Conservation (phyloP, 1,140 invertebrate genomes). For the Hormaphis cornu region DNA sequence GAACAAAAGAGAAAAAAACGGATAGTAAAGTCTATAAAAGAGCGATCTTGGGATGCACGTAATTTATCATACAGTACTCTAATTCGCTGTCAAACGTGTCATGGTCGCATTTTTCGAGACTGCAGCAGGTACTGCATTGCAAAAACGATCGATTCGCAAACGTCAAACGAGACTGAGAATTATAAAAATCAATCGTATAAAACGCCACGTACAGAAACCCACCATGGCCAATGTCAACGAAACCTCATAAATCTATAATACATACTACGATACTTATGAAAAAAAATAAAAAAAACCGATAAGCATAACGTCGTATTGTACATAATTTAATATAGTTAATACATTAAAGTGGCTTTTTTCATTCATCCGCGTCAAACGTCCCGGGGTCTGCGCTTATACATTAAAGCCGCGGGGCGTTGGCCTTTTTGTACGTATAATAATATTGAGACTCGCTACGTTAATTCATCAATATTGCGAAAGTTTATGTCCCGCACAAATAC, state of each 20-base stretch:
- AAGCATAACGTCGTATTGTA: not conserved
- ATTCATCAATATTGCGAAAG: slow-evolving; percentile 22
- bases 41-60: too few relatives aligned
- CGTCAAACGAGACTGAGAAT: too few relatives aligned
- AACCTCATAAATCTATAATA: slow-evolving; percentile 9
- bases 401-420: slow-evolving; percentile 3
- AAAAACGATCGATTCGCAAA: too few relatives aligned
- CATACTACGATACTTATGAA: not conserved
- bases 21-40: too few relatives aligned
- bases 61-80: too few relatives aligned
- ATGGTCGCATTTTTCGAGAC: too few relatives aligned
- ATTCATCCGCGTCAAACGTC: slow-evolving; percentile 1
- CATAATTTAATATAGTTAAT: not conserved
- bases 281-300: not conserved
- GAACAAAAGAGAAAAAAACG: too few relatives aligned
- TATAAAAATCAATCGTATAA: too few relatives aligned
- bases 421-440: not conserved
- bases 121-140: too few relatives aligned
- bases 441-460: not conserved
- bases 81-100: too few relatives aligned
- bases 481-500: not conserved
- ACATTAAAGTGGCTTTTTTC: not conserved
- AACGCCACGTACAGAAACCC: not conserved
- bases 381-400: not conserved
- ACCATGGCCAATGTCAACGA: slow-evolving; percentile 14